These are phyloP conservation scores for Rhinoptilus africanus DNA, from an alignment of 2,113 vertebrate genomes.

Conservation along the genomic window DNA sequence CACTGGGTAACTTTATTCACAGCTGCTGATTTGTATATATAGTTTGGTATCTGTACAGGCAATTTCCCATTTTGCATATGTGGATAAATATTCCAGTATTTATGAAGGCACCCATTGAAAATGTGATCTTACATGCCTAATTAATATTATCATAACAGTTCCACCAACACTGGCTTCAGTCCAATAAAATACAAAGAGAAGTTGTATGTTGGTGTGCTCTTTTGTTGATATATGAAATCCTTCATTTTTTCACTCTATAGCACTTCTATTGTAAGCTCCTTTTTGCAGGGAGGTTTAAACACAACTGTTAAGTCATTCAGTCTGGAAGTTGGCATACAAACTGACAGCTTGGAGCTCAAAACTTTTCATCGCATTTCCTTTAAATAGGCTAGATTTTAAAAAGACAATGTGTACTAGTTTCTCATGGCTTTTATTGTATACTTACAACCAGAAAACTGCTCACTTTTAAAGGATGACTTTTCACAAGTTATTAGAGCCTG, in stretches of 20 bases:
- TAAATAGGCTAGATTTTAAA: slow-evolving; percentile 7
- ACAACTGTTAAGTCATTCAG: slow-evolving; percentile 30
- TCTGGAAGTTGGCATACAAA: slow-evolving; percentile 20
- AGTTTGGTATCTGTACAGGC: neutral
- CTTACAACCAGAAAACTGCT: neutral
- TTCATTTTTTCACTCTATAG: slow-evolving; percentile 32
- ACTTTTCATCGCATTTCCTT: slow-evolving; percentile 40
- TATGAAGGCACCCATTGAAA: slow-evolving; percentile 38
- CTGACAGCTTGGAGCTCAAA: slow-evolving; percentile 24
- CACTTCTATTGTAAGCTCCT: slow-evolving; percentile 27
- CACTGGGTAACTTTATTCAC: neutral
- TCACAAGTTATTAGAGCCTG: slow-evolving; percentile 3
- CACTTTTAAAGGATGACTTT: slow-evolving; percentile 19
- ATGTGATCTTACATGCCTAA: slow-evolving; percentile 50
- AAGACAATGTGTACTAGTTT: neutral
- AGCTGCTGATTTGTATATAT: neutral
- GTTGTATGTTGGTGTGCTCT: slow-evolving; percentile 40
- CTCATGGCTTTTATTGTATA: neutral
- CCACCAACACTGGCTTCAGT: neutral
- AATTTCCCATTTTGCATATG: slow-evolving; percentile 9
- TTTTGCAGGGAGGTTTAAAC: slow-evolving; percentile 7
- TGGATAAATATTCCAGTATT: slow-evolving; percentile 4
- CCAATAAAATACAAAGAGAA: slow-evolving; percentile 51
- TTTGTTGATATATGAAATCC: slow-evolving; percentile 35
- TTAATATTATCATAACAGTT: slow-evolving; percentile 56